Percentiles rank a stretch among this genome's conserved stretches.
Conservation (phyloP, 2,888 invertebrate species). For the Pseudeuparius sepicola region DNA sequence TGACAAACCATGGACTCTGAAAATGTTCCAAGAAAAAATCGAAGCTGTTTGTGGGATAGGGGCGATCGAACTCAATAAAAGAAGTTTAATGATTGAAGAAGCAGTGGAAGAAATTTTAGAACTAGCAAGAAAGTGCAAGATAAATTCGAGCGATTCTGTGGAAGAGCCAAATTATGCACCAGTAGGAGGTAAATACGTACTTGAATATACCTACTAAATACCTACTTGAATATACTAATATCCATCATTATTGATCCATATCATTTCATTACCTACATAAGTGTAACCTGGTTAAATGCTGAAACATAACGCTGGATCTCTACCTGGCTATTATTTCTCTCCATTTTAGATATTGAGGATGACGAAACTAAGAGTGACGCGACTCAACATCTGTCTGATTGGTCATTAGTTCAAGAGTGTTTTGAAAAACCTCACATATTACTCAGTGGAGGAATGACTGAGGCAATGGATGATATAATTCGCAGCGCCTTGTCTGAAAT, state of each 20-base stretch:
- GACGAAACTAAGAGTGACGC: constrained; percentile 44
- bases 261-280: too few relatives aligned
- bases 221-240: too few relatives aligned
- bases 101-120: constrained; percentile 76
- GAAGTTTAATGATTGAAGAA: constrained; percentile 81
- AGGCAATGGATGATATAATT: constrained; percentile 75
- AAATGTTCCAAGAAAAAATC: constrained; percentile 73
- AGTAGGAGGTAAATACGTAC: too few relatives aligned
- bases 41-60: constrained; percentile 67
- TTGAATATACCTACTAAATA: too few relatives aligned
- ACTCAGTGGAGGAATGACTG: constrained; percentile 59
- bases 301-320: too few relatives aligned
- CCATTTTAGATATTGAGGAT: constrained; percentile 20
- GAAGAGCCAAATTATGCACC: too few relatives aligned
- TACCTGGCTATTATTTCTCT: too few relatives aligned
- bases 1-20: constrained; percentile 76
- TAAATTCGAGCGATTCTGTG: too few relatives aligned
- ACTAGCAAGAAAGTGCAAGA: constrained; percentile 61
- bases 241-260: too few relatives aligned
- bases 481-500: constrained; percentile 82
- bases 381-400: constrained; percentile 62
- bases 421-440: constrained; percentile 68
- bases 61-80: constrained; percentile 66
- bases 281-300: too few relatives aligned
- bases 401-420: constrained; percentile 76